phyloP scores from a whole-genome alignment of 1,140 invertebrate species.

The Trachelipus rathkii region DNA sequence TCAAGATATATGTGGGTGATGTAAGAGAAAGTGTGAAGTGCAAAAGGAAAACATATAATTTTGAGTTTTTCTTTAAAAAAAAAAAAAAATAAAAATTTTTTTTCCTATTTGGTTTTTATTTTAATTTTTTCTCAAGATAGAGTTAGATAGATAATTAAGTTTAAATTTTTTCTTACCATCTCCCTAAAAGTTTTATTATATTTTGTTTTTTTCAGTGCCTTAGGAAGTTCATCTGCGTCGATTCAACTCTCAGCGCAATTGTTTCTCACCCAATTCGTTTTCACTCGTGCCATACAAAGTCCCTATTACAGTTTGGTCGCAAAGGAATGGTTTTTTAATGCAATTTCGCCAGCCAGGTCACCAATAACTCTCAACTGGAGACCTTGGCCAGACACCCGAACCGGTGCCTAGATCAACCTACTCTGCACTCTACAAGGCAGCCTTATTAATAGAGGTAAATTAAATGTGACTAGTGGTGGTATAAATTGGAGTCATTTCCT shows the following conservation, averaged over 20 bases:
- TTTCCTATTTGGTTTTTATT: too few species aligned
- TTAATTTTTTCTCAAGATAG: too few species aligned
- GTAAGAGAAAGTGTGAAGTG: too few species aligned
- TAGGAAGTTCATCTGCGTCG: constrained; percentile 79
- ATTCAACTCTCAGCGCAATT: constrained; percentile 70
- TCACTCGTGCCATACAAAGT: constrained; percentile 55
- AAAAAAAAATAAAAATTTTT: too few species aligned
- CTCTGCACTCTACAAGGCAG: constrained; percentile 35
- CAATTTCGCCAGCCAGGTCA: constrained; percentile 64
- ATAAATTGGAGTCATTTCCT: too few species aligned
- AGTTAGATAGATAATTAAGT: too few species aligned
- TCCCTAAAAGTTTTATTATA: too few species aligned
- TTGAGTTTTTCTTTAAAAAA: too few species aligned
- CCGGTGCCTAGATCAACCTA: constrained; percentile 29
- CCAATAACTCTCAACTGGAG: constrained; percentile 48
- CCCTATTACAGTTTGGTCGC: constrained; percentile 61
- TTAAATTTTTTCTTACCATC: too few species aligned
- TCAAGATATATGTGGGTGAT: too few species aligned
- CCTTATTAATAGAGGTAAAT: constrained; percentile 35
- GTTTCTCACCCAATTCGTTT: constrained; percentile 42
- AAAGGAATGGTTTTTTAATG: constrained; percentile 79
- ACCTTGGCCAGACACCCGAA: constrained; percentile 35
- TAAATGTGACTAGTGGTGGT: too few species aligned
- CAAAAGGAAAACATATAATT: too few species aligned
- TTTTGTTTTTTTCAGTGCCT: constrained; percentile 60